These are phyloP conservation scores for Hipparchia semele DNA, from an alignment of 2,888 invertebrate genomes.

Conservation along the genomic window DNA sequence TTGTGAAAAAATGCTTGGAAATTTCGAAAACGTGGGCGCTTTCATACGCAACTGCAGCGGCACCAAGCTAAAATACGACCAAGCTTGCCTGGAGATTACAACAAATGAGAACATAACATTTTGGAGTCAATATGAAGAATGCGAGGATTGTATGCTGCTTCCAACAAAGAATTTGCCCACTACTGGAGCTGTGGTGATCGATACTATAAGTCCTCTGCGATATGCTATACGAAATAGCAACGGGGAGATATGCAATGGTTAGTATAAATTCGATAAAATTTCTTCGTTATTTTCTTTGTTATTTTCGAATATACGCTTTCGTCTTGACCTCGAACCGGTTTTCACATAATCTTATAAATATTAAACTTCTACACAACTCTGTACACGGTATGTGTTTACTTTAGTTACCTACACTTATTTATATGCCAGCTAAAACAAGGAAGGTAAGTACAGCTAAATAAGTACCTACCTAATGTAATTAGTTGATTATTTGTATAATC, in stretches of 20 bases:
- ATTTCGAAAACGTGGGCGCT: slow-evolving; percentile 73
- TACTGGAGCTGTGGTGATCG: slow-evolving; percentile 54
- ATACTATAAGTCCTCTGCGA: slow-evolving; percentile 64
- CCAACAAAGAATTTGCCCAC: slow-evolving; percentile 50
- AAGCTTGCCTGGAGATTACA: slow-evolving; percentile 74
- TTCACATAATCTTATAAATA: slow-evolving; percentile 3
- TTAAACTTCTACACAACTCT: not conserved
- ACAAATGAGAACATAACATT: slow-evolving; percentile 60
- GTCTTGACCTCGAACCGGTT: slow-evolving; percentile 22
- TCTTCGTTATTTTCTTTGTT: slow-evolving; percentile 7
- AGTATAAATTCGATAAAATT: slow-evolving; percentile 8
- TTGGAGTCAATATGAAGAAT: slow-evolving; percentile 75
- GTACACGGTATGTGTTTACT: not conserved
- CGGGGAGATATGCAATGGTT: slow-evolving; percentile 71
- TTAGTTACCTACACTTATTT: not conserved
- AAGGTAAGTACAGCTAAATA: not conserved
- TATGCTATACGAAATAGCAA: slow-evolving; percentile 56
- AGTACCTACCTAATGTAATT: not conserved
- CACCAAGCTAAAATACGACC: slow-evolving; percentile 62
- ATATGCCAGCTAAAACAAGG: not conserved
- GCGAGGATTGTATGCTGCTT: slow-evolving; percentile 66
- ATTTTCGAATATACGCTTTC: not conserved
- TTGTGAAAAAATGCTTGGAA: slow-evolving; percentile 56
- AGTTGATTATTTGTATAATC: slow-evolving; percentile 2
- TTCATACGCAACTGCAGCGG: slow-evolving; percentile 64